A percentile compares a stretch with the other conserved stretches of the same genome.
phyloP scores from a whole-genome alignment of 1,140 invertebrate species.

The Eubasilissa regina region DNA sequence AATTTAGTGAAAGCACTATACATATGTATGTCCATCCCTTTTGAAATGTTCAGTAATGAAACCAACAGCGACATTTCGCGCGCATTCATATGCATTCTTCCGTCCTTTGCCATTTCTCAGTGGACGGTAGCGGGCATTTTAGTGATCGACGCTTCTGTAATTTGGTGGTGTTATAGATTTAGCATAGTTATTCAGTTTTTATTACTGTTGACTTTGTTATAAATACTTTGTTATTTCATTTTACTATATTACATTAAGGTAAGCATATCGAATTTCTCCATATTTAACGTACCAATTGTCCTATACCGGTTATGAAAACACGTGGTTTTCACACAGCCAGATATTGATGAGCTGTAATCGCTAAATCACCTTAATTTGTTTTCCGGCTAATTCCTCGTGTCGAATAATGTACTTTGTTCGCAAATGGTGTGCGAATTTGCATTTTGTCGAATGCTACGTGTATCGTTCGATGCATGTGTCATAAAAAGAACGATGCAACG shows the following conservation, averaged over 20 bases:
- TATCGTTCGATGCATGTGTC: conserved; percentile 35
- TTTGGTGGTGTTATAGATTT: conserved; percentile 50
- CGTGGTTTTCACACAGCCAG: conserved; percentile 43
- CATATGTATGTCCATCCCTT: not conserved
- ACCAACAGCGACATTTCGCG: conserved; percentile 46
- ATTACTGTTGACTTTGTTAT: conserved; percentile 47
- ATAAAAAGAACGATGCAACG: conserved; percentile 35
- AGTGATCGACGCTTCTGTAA: conserved; percentile 69
- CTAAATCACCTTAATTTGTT: conserved; percentile 13
- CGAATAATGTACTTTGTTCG: conserved; percentile 5
- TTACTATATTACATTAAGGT: conserved; percentile 42
- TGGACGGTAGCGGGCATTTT: conserved; percentile 72
- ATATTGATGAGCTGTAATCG: conserved; percentile 16
- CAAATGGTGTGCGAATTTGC: not conserved
- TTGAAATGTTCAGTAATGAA: conserved; percentile 33
- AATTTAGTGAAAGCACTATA: not conserved
- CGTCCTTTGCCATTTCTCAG: conserved; percentile 73
- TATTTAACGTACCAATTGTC: conserved; percentile 33
- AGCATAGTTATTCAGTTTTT: conserved; percentile 51
- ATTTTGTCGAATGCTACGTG: not conserved
- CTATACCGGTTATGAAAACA: conserved; percentile 46
- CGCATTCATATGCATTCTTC: conserved; percentile 53
- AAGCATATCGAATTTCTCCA: conserved; percentile 32
- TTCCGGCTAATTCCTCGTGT: not conserved
- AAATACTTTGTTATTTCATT: conserved; percentile 46